A percentile compares a stretch with the other conserved stretches of the same genome.
phyloP scores from a whole-genome alignment of 2,888 invertebrate species.

The Apomyelois bistriatella region DNA sequence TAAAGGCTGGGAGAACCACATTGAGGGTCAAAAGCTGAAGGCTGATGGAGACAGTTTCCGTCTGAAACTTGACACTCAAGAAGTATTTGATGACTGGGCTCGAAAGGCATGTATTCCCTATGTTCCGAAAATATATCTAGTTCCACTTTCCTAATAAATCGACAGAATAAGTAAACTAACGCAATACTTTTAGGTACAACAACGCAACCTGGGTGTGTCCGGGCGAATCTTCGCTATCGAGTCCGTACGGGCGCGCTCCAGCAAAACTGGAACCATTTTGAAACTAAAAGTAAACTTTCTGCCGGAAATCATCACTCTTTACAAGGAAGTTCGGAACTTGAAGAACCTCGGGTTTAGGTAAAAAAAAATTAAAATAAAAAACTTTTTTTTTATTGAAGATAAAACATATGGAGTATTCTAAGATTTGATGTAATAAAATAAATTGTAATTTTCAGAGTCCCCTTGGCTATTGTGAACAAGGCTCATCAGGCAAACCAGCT shows the following conservation, averaged over 20 bases:
- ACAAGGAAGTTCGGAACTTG: slow-evolving; percentile 98
- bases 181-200: slow-evolving; percentile 84
- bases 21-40: slow-evolving; percentile 98
- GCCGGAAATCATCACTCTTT: slow-evolving; percentile 98
- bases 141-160: not conserved
- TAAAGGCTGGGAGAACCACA: slow-evolving; percentile 99
- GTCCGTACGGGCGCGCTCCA: slow-evolving; percentile 86
- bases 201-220: slow-evolving; percentile 95
- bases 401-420: not conserved
- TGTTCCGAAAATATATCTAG: not conserved
- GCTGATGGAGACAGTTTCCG: slow-evolving; percentile 99
- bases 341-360: slow-evolving; percentile 94
- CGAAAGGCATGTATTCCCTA: slow-evolving; percentile 79
- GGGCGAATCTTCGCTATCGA: slow-evolving; percentile 97
- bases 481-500: slow-evolving; percentile 99
- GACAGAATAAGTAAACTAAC: not conserved
- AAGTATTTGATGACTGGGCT: slow-evolving; percentile 99
- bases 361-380: not conserved
- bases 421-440: not conserved
- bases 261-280: slow-evolving; percentile 90
- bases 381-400: too few relatives aligned
- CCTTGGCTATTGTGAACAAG: slow-evolving; percentile 98
- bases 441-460: slow-evolving; percentile 83
- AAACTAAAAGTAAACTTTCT: slow-evolving; percentile 96
- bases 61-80: slow-evolving; percentile 96